Percentiles rank a stretch among this genome's conserved stretches.
phyloP scores from a whole-genome alignment of 2,888 invertebrate genomes.

The Caenorhabditis sp. region DNA sequence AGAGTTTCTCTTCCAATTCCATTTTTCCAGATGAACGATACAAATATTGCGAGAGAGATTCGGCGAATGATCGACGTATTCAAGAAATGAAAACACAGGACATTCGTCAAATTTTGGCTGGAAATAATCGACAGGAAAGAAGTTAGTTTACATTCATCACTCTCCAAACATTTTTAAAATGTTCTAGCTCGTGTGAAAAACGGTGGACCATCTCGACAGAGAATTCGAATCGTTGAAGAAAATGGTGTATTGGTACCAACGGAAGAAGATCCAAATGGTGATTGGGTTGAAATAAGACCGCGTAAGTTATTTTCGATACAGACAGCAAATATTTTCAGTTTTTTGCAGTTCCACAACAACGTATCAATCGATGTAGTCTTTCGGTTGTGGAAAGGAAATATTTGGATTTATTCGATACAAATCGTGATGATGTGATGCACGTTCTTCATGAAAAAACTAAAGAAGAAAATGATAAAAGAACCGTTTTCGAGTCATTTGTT shows the following conservation, averaged over 20 bases:
- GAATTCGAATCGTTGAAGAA: slow-evolving; percentile 11
- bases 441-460: slow-evolving; percentile 25
- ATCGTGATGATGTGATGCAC: slow-evolving; percentile 34
- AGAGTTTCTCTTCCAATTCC: neutral
- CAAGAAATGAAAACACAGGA: slow-evolving; percentile 40
- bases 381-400: slow-evolving; percentile 19
- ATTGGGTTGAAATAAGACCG: slow-evolving; percentile 23
- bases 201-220: slow-evolving; percentile 4
- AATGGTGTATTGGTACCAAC: neutral
- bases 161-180: neutral
- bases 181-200: slow-evolving; percentile 9
- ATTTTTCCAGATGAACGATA: slow-evolving; percentile 36
- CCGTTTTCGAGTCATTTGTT: slow-evolving; percentile 30
- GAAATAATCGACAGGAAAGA: slow-evolving; percentile 23
- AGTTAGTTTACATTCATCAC: slow-evolving; percentile 8
- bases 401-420: slow-evolving; percentile 29
- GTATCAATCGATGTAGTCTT: slow-evolving; percentile 14
- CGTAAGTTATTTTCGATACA: slow-evolving; percentile 3
- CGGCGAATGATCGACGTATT: slow-evolving; percentile 44
- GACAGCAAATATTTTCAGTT: neutral
- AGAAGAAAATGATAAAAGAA: slow-evolving; percentile 24
- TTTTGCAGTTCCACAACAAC: neutral
- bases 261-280: neutral
- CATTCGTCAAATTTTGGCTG: slow-evolving; percentile 39
- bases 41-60: slow-evolving; percentile 33